A percentile compares a stretch with the other conserved stretches of the same genome.
Conservation (phyloP, 2,113 vertebrate genomes). For the Promerops cafer region DNA sequence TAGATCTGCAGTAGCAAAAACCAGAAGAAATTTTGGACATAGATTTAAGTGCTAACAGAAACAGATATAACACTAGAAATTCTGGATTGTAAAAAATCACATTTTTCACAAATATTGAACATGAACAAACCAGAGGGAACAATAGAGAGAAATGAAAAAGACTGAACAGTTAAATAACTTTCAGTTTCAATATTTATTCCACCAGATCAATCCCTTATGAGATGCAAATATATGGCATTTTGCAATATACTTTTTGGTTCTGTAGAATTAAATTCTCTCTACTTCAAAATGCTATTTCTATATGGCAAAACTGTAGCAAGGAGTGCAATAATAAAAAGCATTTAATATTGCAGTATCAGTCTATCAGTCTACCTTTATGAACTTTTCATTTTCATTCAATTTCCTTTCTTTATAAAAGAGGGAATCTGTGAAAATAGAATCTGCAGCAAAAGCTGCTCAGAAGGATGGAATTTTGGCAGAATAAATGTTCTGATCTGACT, state of each 20-base stretch:
- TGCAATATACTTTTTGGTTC: neutral
- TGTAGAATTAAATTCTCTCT: neutral
- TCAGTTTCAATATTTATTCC: neutral
- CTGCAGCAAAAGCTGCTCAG: neutral
- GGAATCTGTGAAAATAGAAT: neutral
- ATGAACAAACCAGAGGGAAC: neutral
- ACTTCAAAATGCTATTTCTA: neutral
- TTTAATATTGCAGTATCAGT: neutral
- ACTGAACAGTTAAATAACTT: neutral
- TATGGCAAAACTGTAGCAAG: neutral
- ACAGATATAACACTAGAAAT: neutral
- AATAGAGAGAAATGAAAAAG: neutral
- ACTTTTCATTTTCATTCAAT: neutral
- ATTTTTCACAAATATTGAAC: neutral
- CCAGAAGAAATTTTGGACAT: neutral
- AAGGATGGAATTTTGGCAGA: neutral
- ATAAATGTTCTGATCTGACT: neutral
- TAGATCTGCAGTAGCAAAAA: neutral
- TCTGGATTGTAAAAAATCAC: neutral
- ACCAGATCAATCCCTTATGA: neutral
- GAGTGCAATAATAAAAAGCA: neutral
- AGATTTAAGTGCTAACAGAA: neutral
- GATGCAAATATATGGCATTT: neutral
- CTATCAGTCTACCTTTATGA: neutral
- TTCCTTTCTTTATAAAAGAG: neutral